Evolutionary conservation across 2,888 invertebrate genomes (phyloP).

Genomic region (Callyntrura guangdongensis): DNA sequence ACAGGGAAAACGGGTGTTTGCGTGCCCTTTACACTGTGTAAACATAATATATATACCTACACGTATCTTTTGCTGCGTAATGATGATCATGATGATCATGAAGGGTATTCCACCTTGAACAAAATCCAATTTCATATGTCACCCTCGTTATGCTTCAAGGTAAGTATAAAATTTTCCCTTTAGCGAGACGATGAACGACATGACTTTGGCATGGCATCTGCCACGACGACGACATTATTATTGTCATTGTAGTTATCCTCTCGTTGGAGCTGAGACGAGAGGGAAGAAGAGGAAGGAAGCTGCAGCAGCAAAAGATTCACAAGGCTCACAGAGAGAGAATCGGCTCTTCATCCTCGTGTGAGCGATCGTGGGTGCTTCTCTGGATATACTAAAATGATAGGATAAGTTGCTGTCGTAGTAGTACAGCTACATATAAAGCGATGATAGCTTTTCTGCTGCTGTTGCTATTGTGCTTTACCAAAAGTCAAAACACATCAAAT

Average conservation of each 20-base stretch:
- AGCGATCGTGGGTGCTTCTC: neutral
- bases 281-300: slow-evolving; percentile 64
- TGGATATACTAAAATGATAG: slow-evolving; percentile 44
- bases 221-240: slow-evolving; percentile 69
- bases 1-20: neutral
- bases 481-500: neutral
- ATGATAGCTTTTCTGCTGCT: neutral
- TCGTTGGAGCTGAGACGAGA: slow-evolving; percentile 7
- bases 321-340: neutral
- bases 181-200: slow-evolving; percentile 73
- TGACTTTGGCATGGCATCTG: slow-evolving; percentile 72
- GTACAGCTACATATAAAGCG: neutral
- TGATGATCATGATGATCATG: slow-evolving; percentile 41
- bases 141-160: slow-evolving; percentile 77
- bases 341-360: slow-evolving; percentile 12
- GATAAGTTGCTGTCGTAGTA: neutral
- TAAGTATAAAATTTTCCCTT: slow-evolving; percentile 65
- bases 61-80: neutral
- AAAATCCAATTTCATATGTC: slow-evolving; percentile 78
- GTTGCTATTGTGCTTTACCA: neutral
- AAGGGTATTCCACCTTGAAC: slow-evolving; percentile 72
- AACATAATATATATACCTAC: neutral
- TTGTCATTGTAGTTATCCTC: slow-evolving; percentile 61
- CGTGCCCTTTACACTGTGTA: neutral
- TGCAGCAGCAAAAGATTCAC: neutral